These are phyloP conservation scores for Linnaemya vulpina DNA, from an alignment of 2,888 invertebrate species.

Conservation along the genomic window DNA sequence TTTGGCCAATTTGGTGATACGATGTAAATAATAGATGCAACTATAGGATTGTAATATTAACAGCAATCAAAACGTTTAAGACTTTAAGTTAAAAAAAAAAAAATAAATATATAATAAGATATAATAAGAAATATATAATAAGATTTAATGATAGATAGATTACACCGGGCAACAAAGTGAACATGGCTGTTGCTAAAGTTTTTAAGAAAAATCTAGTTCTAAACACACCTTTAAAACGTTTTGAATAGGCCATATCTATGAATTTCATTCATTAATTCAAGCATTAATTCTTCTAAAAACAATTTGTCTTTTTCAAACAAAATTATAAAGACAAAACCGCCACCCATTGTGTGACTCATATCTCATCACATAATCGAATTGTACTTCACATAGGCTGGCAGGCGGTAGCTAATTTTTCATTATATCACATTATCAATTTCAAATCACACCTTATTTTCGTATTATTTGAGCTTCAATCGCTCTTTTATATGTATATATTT, in stretches of 20 bases:
- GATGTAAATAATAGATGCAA: background rate
- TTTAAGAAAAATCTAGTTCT: no score
- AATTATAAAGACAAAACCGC: background rate
- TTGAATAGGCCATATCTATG: no score
- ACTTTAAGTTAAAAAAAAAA: background rate
- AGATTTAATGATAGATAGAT: no score
- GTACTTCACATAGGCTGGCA: background rate
- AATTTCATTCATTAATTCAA: no score
- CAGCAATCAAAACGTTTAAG: constrained; percentile 9
- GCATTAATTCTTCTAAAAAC: background rate
- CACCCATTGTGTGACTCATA: constrained; percentile 34
- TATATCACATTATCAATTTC: constrained; percentile 64
- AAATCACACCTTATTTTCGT: constrained; percentile 62
- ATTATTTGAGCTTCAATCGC: constrained; percentile 16
- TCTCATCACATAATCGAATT: constrained; percentile 24
- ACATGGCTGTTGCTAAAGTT: no score
- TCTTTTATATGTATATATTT: constrained; percentile 10
- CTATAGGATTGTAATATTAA: background rate
- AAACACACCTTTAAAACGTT: no score
- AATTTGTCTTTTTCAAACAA: background rate
- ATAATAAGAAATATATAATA: no score
- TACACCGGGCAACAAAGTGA: no score
- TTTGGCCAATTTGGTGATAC: constrained; percentile 8
- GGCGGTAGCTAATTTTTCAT: constrained; percentile 53
- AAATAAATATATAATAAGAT: no score